These are phyloP conservation scores for Characodon lateralis DNA, from an alignment of 2,797 vertebrate species.

Conservation along the genomic window DNA sequence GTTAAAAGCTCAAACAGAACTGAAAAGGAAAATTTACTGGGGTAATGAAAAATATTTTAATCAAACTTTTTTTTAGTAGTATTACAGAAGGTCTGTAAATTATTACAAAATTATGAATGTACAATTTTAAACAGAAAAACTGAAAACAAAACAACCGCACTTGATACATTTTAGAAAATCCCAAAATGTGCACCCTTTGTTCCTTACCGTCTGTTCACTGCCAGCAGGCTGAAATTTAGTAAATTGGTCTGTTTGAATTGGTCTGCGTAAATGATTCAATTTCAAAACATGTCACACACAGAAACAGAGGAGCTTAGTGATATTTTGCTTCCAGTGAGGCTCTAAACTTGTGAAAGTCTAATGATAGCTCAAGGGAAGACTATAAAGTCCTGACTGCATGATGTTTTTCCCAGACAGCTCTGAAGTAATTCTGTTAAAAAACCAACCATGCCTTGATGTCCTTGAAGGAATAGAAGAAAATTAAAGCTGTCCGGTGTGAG, in stretches of 20 bases:
- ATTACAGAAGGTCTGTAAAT: too few relatives aligned
- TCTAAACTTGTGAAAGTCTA: constrained; percentile 14
- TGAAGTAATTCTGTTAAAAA: constrained; percentile 29
- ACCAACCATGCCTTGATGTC: constrained; percentile 27
- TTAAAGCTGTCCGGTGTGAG: neutral
- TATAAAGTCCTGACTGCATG: constrained; percentile 6
- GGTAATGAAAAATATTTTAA: neutral
- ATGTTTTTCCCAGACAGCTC: constrained; percentile 10
- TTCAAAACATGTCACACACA: constrained; percentile 59
- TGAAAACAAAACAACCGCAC: neutral
- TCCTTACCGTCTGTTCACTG: constrained; percentile 1
- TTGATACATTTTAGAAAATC: neutral
- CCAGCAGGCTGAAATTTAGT: constrained; percentile 10
- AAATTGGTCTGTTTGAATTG: constrained; percentile 20
- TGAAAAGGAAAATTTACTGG: neutral
- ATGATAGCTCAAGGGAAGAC: constrained; percentile 16
- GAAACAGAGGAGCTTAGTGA: constrained; percentile 19
- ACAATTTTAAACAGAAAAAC: neutral
- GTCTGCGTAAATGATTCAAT: constrained; percentile 32
- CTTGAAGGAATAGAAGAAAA: constrained; percentile 1
- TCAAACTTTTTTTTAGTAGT: neutral
- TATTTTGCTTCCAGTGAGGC: constrained; percentile 5
- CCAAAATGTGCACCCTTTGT: neutral
- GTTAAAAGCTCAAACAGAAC: neutral
- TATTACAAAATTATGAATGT: neutral